Evolutionary conservation across 2,888 invertebrate species (phyloP).

Genomic region (Dolichopus griseipennis): DNA sequence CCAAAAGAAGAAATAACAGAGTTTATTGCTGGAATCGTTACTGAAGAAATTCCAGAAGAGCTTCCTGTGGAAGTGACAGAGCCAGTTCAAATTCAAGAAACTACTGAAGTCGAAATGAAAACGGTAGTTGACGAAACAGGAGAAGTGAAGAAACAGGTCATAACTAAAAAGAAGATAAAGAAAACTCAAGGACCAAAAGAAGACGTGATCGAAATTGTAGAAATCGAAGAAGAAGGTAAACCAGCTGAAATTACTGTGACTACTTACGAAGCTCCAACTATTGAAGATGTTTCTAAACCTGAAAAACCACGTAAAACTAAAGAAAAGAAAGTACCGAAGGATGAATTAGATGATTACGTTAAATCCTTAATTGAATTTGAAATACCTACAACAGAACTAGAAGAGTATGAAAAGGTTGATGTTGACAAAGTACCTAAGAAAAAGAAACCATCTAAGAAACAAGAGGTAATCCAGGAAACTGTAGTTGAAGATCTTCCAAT

Average conservation of each 20-base stretch:
- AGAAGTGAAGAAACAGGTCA: slow-evolving; percentile 32
- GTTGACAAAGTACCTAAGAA: slow-evolving; percentile 25
- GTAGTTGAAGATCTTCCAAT: slow-evolving; percentile 23
- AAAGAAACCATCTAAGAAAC: slow-evolving; percentile 26
- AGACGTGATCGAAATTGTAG: slow-evolving; percentile 44
- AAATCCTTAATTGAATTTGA: slow-evolving; percentile 32
- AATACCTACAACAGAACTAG: slow-evolving; percentile 32
- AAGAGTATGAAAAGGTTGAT: slow-evolving; percentile 34
- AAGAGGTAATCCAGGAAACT: slow-evolving; percentile 26
- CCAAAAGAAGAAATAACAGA: slow-evolving; percentile 30
- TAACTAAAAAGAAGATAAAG: slow-evolving; percentile 36
- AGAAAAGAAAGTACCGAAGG: slow-evolving; percentile 31
- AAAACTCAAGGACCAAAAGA: slow-evolving; percentile 36
- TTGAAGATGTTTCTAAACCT: slow-evolving; percentile 16
- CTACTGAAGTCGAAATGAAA: slow-evolving; percentile 35
- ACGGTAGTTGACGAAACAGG: slow-evolving; percentile 32
- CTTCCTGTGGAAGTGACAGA: slow-evolving; percentile 23
- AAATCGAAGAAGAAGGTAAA: slow-evolving; percentile 41
- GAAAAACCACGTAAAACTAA: slow-evolving; percentile 28
- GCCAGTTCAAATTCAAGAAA: slow-evolving; percentile 30
- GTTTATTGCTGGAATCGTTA: slow-evolving; percentile 9
- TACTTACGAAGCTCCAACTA: slow-evolving; percentile 13
- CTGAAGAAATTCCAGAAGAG: neutral
- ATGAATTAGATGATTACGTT: slow-evolving; percentile 32
- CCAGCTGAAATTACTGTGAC: slow-evolving; percentile 36